Evolutionary conservation across 2,797 vertebrate species (phyloP).

Genomic region (Sebastes alutus): DNA sequence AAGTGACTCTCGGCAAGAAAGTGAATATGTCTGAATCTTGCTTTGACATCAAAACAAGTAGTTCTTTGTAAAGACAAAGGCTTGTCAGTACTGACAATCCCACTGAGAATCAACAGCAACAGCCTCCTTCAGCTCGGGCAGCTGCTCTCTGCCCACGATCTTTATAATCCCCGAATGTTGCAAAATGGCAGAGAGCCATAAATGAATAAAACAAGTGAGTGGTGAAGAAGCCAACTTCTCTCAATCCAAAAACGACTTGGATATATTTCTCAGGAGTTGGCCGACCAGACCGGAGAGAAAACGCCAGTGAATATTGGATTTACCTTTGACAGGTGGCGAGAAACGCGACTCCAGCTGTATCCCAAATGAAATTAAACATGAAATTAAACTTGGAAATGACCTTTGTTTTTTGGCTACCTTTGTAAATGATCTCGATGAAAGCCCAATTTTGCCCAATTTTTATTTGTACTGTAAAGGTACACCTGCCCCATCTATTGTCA

Average conservation of each 20-base stretch:
- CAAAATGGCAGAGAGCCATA: not conserved
- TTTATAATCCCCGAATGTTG: not conserved
- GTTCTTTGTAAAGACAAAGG: not conserved
- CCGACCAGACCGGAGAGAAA: not conserved
- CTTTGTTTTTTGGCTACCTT: conserved; percentile 7
- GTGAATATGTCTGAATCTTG: not conserved
- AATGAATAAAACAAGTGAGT: conserved; percentile 1
- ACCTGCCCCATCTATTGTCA: not conserved
- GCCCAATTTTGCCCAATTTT: not conserved
- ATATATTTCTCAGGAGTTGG: conserved; percentile 12
- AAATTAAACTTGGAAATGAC: conserved; percentile 28
- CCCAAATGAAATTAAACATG: conserved; percentile 35
- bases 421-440: not conserved
- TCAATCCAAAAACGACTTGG: conserved; percentile 8
- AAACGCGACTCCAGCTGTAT: conserved; percentile 10
- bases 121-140: not conserved
- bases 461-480: not conserved
- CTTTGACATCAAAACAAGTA: not conserved
- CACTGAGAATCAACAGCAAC: not conserved
- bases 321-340: conserved; percentile 24
- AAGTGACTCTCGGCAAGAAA: not conserved
- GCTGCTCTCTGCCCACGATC: not conserved
- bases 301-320: conserved; percentile 13
- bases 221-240: not conserved
- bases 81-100: not conserved